Evolutionary conservation across 1,140 invertebrate species (phyloP).

Genomic region (Neoseiulus cucumeris): DNA sequence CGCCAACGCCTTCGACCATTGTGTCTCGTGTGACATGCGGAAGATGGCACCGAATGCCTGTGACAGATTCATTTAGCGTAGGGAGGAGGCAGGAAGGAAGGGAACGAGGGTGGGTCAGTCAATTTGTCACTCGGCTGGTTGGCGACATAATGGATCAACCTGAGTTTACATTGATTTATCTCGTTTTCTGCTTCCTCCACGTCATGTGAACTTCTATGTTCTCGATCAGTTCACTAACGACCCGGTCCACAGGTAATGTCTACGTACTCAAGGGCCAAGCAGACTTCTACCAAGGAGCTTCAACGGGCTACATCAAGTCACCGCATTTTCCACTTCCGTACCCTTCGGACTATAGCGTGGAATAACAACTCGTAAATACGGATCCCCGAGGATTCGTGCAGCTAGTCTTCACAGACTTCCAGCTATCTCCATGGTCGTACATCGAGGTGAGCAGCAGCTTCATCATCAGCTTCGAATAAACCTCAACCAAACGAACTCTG

Average conservation of each 20-base stretch:
- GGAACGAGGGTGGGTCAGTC: no score
- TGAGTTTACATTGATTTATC: no score
- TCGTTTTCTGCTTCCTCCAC: no score
- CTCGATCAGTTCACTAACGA: constrained; percentile 10
- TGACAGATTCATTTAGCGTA: no score
- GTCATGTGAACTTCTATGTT: no score
- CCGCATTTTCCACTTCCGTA: constrained; percentile 48
- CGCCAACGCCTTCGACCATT: no score
- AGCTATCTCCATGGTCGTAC: constrained; percentile 41
- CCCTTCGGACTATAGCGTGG: constrained; percentile 42
- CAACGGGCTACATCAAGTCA: constrained; percentile 32
- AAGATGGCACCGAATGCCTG: no score
- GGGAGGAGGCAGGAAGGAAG: no score
- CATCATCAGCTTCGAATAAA: no score
- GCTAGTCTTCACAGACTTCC: constrained; percentile 46
- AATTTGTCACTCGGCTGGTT: no score
- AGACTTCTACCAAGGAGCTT: constrained; percentile 15
- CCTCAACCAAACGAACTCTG: neutral
- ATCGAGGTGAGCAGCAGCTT: constrained; percentile 40
- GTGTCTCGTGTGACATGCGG: no score
- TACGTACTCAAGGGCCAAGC: constrained; percentile 35
- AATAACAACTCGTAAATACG: constrained; percentile 39
- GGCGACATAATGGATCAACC: no score
- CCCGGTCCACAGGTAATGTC: constrained; percentile 36
- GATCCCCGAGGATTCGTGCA: constrained; percentile 36